These are phyloP conservation scores for Gymnodraco acuticeps DNA, from an alignment of 2,797 vertebrate genomes.

Conservation along the genomic window DNA sequence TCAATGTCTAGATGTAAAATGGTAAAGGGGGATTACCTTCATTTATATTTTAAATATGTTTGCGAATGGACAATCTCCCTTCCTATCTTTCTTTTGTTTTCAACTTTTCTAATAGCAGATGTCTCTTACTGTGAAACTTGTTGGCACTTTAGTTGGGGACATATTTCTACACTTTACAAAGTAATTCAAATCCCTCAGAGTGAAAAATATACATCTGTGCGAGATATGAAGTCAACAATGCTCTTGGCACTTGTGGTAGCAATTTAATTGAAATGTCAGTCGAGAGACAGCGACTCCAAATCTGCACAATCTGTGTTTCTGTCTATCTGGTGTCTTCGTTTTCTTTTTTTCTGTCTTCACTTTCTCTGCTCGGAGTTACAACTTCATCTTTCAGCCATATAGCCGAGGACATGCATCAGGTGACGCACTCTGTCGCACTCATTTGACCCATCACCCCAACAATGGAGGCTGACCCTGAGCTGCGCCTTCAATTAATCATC, in stretches of 20 bases:
- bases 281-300: conserved; percentile 54
- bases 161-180: conserved; percentile 45
- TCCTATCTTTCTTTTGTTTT: conserved; percentile 11
- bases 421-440: conserved; percentile 70
- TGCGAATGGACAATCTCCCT: conserved; percentile 26
- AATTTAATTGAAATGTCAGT: conserved; percentile 82
- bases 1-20: conserved; percentile 12
- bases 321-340: conserved; percentile 37
- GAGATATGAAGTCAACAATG: conserved; percentile 73
- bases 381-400: conserved; percentile 60
- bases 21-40: conserved; percentile 25
- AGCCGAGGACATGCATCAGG: conserved; percentile 69
- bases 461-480: conserved; percentile 76
- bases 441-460: conserved; percentile 79
- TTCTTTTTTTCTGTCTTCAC: conserved; percentile 13
- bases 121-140: conserved; percentile 21
- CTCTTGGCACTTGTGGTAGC: conserved; percentile 66
- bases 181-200: conserved; percentile 60
- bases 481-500: conserved; percentile 76
- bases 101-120: conserved; percentile 21
- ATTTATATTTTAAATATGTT: conserved; percentile 25
- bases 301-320: conserved; percentile 45
- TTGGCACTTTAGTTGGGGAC: conserved; percentile 38
- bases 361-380: conserved; percentile 59
- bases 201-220: conserved; percentile 35